phyloP scores from a whole-genome alignment of 2,113 vertebrate genomes.

The Rhodinocichla rosea region DNA sequence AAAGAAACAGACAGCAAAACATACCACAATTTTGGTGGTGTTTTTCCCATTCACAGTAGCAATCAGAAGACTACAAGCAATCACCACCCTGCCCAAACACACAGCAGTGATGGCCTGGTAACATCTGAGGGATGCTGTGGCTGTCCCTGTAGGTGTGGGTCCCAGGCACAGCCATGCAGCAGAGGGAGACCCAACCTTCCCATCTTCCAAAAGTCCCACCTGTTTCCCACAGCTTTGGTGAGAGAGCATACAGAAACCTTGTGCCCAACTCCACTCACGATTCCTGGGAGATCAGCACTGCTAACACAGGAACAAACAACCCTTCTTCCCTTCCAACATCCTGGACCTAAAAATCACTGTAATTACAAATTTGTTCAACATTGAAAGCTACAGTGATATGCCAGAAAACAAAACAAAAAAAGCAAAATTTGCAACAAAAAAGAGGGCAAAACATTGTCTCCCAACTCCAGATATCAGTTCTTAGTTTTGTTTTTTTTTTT shows the following conservation, averaged over 20 bases:
- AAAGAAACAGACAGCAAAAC: not conserved
- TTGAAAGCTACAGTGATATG: not conserved
- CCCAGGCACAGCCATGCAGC: not conserved
- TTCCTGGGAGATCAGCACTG: not conserved
- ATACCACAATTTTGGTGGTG: not conserved
- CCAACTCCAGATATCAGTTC: not conserved
- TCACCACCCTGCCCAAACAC: not conserved
- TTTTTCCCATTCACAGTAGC: not conserved
- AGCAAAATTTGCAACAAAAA: not conserved
- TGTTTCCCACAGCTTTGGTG: not conserved
- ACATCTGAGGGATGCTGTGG: accelerated
- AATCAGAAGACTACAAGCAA: not conserved
- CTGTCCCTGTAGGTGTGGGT: not conserved
- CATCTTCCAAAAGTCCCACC: not conserved
- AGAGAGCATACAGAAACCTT: not conserved
- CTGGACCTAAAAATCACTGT: not conserved
- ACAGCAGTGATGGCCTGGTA: not conserved
- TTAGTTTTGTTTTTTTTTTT: not conserved
- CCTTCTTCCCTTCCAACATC: not conserved
- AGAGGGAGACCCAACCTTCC: not conserved
- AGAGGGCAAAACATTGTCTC: not conserved
- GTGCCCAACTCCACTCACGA: accelerated
- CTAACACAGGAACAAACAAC: not conserved
- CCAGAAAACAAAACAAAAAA: not conserved
- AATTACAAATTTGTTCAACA: not conserved